A percentile compares a stretch with the other conserved stretches of the same genome.
phyloP scores from a whole-genome alignment of 2,888 invertebrate species.

The Agrotis clavis region DNA sequence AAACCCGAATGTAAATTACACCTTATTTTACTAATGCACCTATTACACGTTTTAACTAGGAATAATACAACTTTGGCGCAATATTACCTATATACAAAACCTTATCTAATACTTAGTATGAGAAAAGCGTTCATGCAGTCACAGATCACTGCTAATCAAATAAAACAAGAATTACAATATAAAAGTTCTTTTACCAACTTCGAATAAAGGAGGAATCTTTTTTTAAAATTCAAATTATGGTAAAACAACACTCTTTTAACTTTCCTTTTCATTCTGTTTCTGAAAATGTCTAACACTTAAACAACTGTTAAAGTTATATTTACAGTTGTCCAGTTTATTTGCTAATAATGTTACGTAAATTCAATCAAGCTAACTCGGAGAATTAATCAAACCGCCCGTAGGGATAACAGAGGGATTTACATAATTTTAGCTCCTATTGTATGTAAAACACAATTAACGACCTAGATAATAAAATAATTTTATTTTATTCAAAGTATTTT shows the following conservation, averaged over 20 bases:
- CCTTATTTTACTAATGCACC: too few species aligned
- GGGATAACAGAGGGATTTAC: slow-evolving; percentile 69
- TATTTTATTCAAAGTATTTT: slow-evolving; percentile 26
- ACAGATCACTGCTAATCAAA: too few species aligned
- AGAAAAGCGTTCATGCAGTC: too few species aligned
- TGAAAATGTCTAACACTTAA: not conserved
- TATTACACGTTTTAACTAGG: too few species aligned
- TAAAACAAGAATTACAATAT: too few species aligned
- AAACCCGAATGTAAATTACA: too few species aligned
- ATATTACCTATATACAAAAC: too few species aligned
- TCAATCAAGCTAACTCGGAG: slow-evolving; percentile 54
- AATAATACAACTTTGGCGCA: too few species aligned
- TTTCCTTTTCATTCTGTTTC: not conserved
- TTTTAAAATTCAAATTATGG: not conserved
- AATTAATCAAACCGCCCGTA: slow-evolving; percentile 66
- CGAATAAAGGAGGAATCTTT: too few species aligned
- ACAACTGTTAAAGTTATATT: not conserved
- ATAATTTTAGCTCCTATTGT: slow-evolving; percentile 68
- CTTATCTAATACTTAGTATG: too few species aligned
- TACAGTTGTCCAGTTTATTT: slow-evolving; percentile 37
- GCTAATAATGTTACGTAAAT: slow-evolving; percentile 43
- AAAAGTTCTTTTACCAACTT: too few species aligned
- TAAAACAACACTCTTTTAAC: not conserved
- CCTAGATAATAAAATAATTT: slow-evolving; percentile 59
- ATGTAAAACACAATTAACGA: slow-evolving; percentile 65